Base-by-base conservation (phyloP, 2,888 invertebrate genomes). In the Rhingia campestris region DNA sequence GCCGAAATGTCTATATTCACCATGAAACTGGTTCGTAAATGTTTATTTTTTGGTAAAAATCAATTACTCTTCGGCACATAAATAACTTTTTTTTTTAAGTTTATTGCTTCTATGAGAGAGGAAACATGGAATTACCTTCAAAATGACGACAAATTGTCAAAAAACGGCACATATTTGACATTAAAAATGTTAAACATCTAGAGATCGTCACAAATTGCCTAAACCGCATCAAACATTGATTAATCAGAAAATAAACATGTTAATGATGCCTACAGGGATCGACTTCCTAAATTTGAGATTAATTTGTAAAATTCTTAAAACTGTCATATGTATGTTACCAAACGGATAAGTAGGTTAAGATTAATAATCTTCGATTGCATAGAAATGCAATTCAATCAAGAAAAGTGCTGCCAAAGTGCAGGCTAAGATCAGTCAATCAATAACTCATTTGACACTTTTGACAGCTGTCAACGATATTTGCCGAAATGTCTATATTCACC, bases 371-470 rank as follows among this genome's bases (percentile, higher is more conserved):
- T 3, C 22, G 22, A 22, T 58, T 61, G 10, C 49, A 49, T 6
- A 32, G 10, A 12, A 22, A 10, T 39, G 49, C 35, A 45, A 51
- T 49, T 32, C 56, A 56, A 59, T 39, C 41, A 45, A 37, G 30
- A 35, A 61, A 39, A 70, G 6, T 39, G 12, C 22, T 59, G 56
- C 59, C 59, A 59, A 41, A 37, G 41, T 30, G 30, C 6, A n/a
- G 37, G 59, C 45, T 47, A 10, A 69, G 47, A 47, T 47, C 43
- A 10, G 12, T 5, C 2, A 69, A 72, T 72, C 72, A 43, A 64
- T 74, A 47, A 63, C 37, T n/a, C 9, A 47, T 66, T 53, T 72
- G 73, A 63, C 74, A 56, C 35, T 53, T 63, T 35, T 74, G 74
- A 74, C 64, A 64, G 64, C 45, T 51, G 64, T 74, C 64, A 58